A percentile compares a stretch with the other conserved stretches of the same genome.
phyloP scores from a whole-genome alignment of 1,140 invertebrate genomes.

The Ips typographus region DNA sequence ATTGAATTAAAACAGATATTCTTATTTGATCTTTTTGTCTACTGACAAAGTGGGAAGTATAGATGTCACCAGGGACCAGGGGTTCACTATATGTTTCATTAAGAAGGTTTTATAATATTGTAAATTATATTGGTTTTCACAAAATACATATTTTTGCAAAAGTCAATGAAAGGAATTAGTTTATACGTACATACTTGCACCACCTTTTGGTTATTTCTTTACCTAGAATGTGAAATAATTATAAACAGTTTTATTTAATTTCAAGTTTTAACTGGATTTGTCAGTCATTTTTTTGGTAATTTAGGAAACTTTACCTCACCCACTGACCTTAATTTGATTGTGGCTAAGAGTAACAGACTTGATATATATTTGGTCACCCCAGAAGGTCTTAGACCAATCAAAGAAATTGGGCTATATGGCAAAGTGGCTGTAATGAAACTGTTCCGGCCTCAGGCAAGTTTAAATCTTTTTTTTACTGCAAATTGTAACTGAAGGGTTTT shows the following conservation, averaged over 20 bases:
- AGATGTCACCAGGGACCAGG: too few species aligned
- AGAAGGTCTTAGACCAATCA: constrained; percentile 91
- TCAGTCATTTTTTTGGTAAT: constrained; percentile 37
- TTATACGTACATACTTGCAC: too few species aligned
- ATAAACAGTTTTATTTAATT: background rate
- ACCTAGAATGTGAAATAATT: too few species aligned
- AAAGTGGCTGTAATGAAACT: constrained; percentile 93
- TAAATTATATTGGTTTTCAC: too few species aligned
- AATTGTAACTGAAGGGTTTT: constrained; percentile 44
- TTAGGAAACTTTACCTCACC: constrained; percentile 94
- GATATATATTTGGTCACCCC: constrained; percentile 97
- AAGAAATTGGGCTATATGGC: constrained; percentile 96
- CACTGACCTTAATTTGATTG: constrained; percentile 91
- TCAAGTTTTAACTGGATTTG: background rate
- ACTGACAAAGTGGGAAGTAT: too few species aligned
- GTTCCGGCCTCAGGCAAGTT: constrained; percentile 80
- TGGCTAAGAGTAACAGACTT: constrained; percentile 92
- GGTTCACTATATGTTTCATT: too few species aligned
- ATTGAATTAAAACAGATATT: too few species aligned
- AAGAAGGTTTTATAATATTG: too few species aligned
- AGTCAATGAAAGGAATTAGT: too few species aligned
- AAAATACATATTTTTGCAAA: too few species aligned
- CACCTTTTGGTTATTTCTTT: too few species aligned
- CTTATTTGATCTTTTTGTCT: too few species aligned
- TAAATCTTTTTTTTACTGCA: background rate